These are phyloP conservation scores for Melanophora roralis DNA, from an alignment of 2,888 invertebrate genomes.

Conservation along the genomic window DNA sequence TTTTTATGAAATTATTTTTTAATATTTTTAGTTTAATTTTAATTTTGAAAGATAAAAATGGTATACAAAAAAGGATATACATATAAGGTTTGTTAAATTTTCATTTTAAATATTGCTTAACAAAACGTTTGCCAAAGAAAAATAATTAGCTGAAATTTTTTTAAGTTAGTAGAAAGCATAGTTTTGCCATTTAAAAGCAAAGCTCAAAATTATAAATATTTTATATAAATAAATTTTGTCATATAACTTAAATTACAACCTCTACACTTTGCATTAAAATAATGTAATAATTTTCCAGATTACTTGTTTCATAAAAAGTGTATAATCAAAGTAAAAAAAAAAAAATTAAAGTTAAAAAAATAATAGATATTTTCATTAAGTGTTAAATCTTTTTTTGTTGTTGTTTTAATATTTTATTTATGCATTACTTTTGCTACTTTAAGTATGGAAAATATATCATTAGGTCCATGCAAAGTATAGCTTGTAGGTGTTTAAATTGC, in stretches of 20 bases:
- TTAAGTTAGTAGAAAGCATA: not conserved
- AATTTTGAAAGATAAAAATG: no score
- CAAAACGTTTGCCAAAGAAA: no score
- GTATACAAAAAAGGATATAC: no score
- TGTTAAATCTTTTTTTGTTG: conserved; percentile 5
- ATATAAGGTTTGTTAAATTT: no score
- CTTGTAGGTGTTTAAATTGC: conserved; percentile 80
- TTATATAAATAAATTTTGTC: conserved; percentile 5
- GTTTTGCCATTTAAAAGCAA: not conserved
- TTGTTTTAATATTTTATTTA: conserved; percentile 5
- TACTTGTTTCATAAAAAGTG: conserved; percentile 35
- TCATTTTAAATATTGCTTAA: no score
- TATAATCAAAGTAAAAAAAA: conserved; percentile 32
- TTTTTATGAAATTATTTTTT: conserved; percentile 8
- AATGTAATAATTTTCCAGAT: conserved; percentile 81
- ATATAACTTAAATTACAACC: conserved; percentile 80
- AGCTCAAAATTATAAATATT: conserved; percentile 17
- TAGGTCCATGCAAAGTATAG: conserved; percentile 96
- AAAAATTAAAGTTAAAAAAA: conserved; percentile 9
- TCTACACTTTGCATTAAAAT: conserved; percentile 95
- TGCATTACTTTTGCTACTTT: conserved; percentile 32
- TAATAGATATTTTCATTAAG: conserved; percentile 11
- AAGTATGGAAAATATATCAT: conserved; percentile 85
- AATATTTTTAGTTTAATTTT: not conserved
- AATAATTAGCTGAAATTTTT: not conserved